Percentiles rank a stretch among this genome's conserved stretches.
Evolutionary conservation across 1,140 invertebrate genomes (phyloP).

Genomic region (Daktulosphaira vitifoliae): DNA sequence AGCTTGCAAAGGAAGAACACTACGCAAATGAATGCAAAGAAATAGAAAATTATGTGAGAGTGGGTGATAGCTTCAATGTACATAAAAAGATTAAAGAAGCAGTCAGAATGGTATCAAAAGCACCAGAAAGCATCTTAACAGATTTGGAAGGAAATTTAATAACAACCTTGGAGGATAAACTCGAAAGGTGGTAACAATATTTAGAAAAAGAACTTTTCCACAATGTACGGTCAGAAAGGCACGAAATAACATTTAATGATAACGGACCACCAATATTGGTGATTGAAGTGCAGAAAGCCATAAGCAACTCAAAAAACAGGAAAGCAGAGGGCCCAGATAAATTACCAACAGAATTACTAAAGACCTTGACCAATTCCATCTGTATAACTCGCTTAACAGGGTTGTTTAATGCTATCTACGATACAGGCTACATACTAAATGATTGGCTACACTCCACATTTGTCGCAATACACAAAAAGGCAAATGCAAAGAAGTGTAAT

Average conservation of each 20-base stretch:
- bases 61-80: conserved; percentile 34
- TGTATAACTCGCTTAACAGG: not conserved
- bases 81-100: conserved; percentile 36
- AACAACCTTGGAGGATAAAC: conserved; percentile 28
- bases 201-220: too few species aligned
- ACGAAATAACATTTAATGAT: not conserved
- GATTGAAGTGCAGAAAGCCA: not conserved
- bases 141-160: conserved; percentile 33
- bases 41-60: conserved; percentile 32
- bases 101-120: conserved; percentile 13
- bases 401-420: conserved; percentile 30
- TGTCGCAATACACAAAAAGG: conserved; percentile 12
- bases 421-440: too few species aligned
- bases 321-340: too few species aligned
- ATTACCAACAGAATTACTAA: too few species aligned
- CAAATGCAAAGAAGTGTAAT: conserved; percentile 8
- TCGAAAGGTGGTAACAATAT: conserved; percentile 34
- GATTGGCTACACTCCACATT: conserved; percentile 31
- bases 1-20: too few species aligned
- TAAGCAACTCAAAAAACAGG: conserved; percentile 17
- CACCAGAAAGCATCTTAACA: conserved; percentile 18
- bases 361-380: not conserved
- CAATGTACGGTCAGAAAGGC: not conserved
- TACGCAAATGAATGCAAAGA: too few species aligned
- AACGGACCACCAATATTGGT: not conserved